These are phyloP conservation scores for Apaloderma vittatum DNA, from an alignment of 2,113 vertebrate genomes.

Conservation along the genomic window DNA sequence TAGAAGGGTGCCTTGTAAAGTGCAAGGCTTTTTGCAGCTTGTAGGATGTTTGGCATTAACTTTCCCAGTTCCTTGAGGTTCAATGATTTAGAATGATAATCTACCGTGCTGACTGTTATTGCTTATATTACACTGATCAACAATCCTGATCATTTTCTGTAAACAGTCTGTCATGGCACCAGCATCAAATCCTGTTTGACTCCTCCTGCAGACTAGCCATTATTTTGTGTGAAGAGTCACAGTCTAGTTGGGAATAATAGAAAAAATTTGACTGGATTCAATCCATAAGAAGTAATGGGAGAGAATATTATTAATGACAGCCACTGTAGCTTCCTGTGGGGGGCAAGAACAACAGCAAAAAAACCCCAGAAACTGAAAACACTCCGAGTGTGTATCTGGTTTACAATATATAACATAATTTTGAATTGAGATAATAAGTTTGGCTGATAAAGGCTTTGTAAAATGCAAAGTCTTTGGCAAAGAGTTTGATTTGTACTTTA, in stretches of 20 bases:
- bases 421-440: neutral
- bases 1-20: neutral
- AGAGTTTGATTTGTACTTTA: neutral
- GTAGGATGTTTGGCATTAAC: neutral
- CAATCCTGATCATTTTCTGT: neutral
- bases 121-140: neutral
- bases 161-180: neutral
- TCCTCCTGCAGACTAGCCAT: neutral
- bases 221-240: neutral
- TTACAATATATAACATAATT: neutral
- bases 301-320: neutral
- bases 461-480: neutral
- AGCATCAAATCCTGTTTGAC: neutral
- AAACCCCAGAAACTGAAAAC: fast-evolving
- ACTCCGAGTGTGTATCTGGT: neutral
- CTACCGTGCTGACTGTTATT: neutral
- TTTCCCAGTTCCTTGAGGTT: neutral
- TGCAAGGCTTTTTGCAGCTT: neutral
- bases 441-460: neutral
- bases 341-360: neutral
- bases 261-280: neutral
- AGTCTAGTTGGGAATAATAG: neutral
- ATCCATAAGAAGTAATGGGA: neutral
- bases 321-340: neutral
- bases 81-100: neutral